A percentile compares a stretch with the other conserved stretches of the same genome.
These are phyloP conservation scores for Anguilla marmorata DNA, from an alignment of 2,797 vertebrate genomes.

Conservation along the genomic window DNA sequence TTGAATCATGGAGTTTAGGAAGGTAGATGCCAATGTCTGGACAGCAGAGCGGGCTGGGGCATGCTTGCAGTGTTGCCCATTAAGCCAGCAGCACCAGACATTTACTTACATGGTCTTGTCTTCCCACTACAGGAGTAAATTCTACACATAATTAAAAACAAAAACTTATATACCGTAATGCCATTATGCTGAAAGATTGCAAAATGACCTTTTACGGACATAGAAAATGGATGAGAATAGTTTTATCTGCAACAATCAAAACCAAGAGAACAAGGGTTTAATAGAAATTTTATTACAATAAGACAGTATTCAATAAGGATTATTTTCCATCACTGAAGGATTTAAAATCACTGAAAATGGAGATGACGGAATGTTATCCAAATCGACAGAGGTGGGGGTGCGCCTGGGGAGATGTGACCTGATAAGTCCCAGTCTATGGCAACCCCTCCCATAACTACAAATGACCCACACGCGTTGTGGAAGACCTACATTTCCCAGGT, in stretches of 20 bases:
- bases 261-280: conserved; percentile 42
- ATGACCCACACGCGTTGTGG: conserved; percentile 8
- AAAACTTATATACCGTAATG: too few relatives aligned
- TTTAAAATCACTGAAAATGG: conserved; percentile 63
- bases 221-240: not conserved
- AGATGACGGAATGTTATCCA: conserved; percentile 70
- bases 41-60: too few relatives aligned
- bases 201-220: not conserved
- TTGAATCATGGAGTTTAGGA: too few relatives aligned
- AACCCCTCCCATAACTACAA: not conserved
- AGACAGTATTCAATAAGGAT: conserved; percentile 59
- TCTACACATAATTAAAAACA: not conserved
- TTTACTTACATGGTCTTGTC: not conserved
- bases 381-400: conserved; percentile 33
- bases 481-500: not conserved
- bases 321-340: conserved; percentile 53
- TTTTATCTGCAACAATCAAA: not conserved
- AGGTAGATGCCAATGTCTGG: too few relatives aligned
- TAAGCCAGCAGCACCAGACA: too few relatives aligned
- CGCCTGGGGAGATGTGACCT: not conserved
- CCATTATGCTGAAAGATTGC: not conserved
- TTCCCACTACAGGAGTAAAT: not conserved
- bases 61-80: too few relatives aligned
- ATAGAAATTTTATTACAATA: conserved; percentile 74
- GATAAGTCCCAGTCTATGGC: not conserved